phyloP scores from a whole-genome alignment of 1,140 invertebrate species.

The Sitophilus oryzae region DNA sequence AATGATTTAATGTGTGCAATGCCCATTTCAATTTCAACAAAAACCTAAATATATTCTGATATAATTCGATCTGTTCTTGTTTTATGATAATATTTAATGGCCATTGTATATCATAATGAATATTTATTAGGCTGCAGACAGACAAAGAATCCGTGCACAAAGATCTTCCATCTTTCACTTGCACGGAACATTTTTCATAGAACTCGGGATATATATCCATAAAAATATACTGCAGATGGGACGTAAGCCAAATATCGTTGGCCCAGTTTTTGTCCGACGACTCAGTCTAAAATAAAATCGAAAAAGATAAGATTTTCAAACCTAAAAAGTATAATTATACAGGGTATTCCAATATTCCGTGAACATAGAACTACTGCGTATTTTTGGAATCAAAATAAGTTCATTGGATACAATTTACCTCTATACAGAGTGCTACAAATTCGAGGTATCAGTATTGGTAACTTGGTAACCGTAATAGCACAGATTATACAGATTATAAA shows the following conservation, averaged over 20 bases:
- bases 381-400: no score
- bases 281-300: constrained; percentile 22
- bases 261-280: constrained; percentile 25
- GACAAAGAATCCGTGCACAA: constrained; percentile 36
- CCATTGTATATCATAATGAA: constrained; percentile 50
- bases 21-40: constrained; percentile 59
- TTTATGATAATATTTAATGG: constrained; percentile 53
- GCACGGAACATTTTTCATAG: constrained; percentile 33
- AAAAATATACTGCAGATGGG: constrained; percentile 36
- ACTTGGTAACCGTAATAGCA: no score
- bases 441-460: no score
- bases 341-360: neutral
- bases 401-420: no score
- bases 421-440: no score
- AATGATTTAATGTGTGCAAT: constrained; percentile 54
- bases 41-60: constrained; percentile 58
- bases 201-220: constrained; percentile 36
- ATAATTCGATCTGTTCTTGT: constrained; percentile 48
- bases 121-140: constrained; percentile 50
- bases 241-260: constrained; percentile 36
- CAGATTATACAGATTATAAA: no score
- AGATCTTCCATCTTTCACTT: constrained; percentile 25
- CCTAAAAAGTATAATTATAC: neutral
- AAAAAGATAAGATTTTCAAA: neutral
- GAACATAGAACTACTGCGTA: no score